Evolutionary conservation across 2,113 vertebrate species (phyloP).

Genomic region (Orycteropus afer): DNA sequence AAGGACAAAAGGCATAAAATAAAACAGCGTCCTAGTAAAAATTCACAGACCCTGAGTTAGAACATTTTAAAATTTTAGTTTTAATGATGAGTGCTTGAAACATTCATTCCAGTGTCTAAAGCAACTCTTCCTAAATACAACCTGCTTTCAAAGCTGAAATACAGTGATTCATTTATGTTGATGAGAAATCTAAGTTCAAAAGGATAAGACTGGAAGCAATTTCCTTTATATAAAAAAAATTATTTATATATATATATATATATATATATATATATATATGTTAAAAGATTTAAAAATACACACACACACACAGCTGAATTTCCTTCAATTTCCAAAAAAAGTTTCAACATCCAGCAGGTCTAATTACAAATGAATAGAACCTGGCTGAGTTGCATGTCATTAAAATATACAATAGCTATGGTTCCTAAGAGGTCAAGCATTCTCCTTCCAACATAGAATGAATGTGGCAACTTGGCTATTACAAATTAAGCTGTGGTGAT

Average conservation of each 20-base stretch:
- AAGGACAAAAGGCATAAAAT: conserved; percentile 6
- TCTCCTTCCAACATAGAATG: conserved; percentile 39
- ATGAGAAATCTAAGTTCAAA: conserved; percentile 45
- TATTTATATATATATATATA: not conserved
- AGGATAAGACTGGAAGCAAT: not conserved
- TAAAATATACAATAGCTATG: conserved; percentile 29
- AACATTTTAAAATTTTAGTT: conserved; percentile 1
- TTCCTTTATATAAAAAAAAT: not conserved
- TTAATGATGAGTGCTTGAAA: conserved; percentile 24
- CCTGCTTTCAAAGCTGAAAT: conserved; percentile 20
- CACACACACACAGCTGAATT: not conserved
- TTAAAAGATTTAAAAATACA: not conserved
- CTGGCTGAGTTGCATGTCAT: not conserved
- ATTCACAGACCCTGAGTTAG: not conserved
- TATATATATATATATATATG: too few species aligned
- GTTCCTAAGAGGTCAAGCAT: conserved; percentile 25
- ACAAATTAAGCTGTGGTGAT: conserved; percentile 38
- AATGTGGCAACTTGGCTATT: conserved; percentile 16
- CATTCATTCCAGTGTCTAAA: conserved; percentile 15
- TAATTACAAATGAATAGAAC: conserved; percentile 41
- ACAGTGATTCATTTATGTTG: conserved; percentile 5
- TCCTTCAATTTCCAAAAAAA: not conserved
- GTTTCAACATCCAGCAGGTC: not conserved
- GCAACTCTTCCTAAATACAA: not conserved
- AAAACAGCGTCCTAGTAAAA: conserved; percentile 9